These are phyloP conservation scores for Orthosia incerta DNA, from an alignment of 2,888 invertebrate genomes.

Conservation along the genomic window DNA sequence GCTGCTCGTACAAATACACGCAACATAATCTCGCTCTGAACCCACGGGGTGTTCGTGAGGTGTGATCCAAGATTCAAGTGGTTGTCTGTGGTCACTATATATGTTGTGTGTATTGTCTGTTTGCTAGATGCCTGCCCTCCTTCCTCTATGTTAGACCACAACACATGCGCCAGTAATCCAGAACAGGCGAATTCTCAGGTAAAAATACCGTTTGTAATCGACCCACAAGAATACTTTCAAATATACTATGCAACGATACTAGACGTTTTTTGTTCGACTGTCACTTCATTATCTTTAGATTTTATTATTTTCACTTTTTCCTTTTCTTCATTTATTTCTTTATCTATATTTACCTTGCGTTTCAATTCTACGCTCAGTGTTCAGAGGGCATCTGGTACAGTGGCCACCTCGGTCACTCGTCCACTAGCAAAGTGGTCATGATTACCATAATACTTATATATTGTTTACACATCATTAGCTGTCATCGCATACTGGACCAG, in stretches of 20 bases:
- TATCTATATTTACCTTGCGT: conserved; percentile 80
- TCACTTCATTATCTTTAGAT: conserved; percentile 89
- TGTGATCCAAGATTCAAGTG: conserved; percentile 90
- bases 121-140: conserved; percentile 98
- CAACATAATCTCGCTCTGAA: conserved; percentile 87
- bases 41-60: conserved; percentile 87
- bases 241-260: conserved; percentile 89
- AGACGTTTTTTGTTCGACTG: conserved; percentile 87
- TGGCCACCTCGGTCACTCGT: conserved; percentile 73
- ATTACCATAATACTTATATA: conserved; percentile 69
- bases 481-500: conserved; percentile 86
- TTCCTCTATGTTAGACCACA: conserved; percentile 96
- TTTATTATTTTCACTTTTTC: conserved; percentile 86
- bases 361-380: conserved; percentile 87
- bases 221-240: conserved; percentile 89
- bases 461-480: conserved; percentile 85
- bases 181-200: conserved; percentile 94
- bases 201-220: conserved; percentile 90
- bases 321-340: conserved; percentile 81
- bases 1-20: conserved; percentile 88
- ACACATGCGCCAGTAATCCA: conserved; percentile 94
- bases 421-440: conserved; percentile 71
- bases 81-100: conserved; percentile 91
- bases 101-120: conserved; percentile 96
- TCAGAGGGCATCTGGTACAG: conserved; percentile 77